These are phyloP conservation scores for Pangasius krempfi DNA, from an alignment of 2,797 vertebrate species.

Conservation along the genomic window DNA sequence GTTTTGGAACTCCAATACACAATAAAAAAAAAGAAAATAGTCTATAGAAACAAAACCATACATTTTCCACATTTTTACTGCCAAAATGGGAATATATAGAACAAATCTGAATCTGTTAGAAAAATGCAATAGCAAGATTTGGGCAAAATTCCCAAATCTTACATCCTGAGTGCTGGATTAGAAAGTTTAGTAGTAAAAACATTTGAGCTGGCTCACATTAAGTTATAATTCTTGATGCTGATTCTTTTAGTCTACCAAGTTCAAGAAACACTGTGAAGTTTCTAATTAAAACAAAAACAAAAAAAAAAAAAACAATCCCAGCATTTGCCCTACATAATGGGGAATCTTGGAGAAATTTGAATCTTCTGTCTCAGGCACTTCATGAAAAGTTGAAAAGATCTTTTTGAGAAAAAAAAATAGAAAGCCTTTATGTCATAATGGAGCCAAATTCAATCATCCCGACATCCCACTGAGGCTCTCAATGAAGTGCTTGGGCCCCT, in stretches of 20 bases:
- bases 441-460: neutral
- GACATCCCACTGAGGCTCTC: neutral
- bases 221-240: neutral
- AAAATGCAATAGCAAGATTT: neutral
- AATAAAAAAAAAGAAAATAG: neutral
- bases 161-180: neutral
- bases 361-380: neutral
- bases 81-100: neutral
- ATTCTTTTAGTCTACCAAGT: neutral
- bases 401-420: neutral
- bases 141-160: neutral
- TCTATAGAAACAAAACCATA: neutral
- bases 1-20: neutral
- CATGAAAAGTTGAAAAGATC: neutral
- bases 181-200: neutral
- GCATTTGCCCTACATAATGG: neutral
- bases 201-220: neutral
- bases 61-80: neutral
- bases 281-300: no score
- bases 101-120: neutral
- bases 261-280: neutral
- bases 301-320: neutral
- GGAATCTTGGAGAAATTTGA: neutral
- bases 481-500: neutral
- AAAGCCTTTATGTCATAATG: neutral